These are phyloP conservation scores for Cynopterus sphinx DNA, from an alignment of 2,797 vertebrate genomes.

Conservation along the genomic window DNA sequence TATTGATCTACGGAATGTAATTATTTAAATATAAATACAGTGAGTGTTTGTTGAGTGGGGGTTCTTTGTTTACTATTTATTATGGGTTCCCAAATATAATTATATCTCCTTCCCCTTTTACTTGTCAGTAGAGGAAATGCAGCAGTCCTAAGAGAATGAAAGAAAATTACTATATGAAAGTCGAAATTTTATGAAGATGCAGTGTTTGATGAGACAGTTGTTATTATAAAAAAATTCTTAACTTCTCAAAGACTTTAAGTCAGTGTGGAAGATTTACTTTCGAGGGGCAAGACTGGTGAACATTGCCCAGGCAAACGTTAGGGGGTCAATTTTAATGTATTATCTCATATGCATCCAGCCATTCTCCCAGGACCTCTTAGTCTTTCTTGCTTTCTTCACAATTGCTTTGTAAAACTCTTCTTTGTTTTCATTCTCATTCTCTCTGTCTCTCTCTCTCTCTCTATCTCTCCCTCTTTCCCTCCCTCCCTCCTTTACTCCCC, in stretches of 20 bases:
- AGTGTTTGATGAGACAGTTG: background rate
- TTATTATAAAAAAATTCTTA: background rate
- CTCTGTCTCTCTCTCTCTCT: too few relatives aligned
- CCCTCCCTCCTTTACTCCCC: background rate
- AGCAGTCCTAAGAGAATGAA: slow-evolving; percentile 1
- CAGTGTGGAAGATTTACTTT: background rate
- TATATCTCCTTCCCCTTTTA: background rate
- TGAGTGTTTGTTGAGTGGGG: background rate
- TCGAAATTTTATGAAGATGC: background rate
- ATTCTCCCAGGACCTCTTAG: background rate
- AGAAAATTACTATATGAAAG: background rate
- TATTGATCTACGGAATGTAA: background rate
- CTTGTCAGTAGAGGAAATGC: background rate
- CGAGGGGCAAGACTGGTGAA: background rate
- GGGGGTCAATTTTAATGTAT: background rate
- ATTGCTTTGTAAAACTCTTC: background rate
- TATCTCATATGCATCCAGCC: background rate
- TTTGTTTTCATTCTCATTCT: background rate
- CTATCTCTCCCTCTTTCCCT: too few relatives aligned
- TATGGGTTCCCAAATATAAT: background rate
- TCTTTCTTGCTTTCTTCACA: background rate
- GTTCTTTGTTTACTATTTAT: slow-evolving; percentile 22
- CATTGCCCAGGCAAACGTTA: background rate
- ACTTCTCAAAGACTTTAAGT: background rate
- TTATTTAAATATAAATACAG: slow-evolving; percentile 26